Evolutionary conservation across 2,888 invertebrate genomes (phyloP), one percentile per base, ranked within the genome.

Genomic region (Dione vanillae): DNA sequence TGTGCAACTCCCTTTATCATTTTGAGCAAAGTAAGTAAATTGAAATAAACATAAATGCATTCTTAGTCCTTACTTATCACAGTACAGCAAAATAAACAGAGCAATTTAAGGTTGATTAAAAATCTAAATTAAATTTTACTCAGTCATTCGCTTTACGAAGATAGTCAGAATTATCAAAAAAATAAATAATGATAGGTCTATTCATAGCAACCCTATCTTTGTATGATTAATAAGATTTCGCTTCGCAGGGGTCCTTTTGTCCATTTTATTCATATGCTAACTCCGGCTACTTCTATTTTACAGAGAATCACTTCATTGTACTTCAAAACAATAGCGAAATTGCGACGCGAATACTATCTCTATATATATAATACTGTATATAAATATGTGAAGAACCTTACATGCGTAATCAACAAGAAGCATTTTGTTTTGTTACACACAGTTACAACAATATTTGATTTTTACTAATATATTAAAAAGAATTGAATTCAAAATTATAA

Each of bases 261-360:
- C 87, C 89, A 87, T 80, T 87, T 87, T 89, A 90, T 91, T 91
- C 89, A 90, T 90, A 89, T 90, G 91, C 89, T 89, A 91, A 91
- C 87, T 89, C 85, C 82, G 82, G 80, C 80, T 81, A 82, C 83
- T 83, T 80, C 83, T 85, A 85, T 86, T 85, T 84, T 83, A 80
- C 82, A 76, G 79, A 83, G 81, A 77, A 78, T 81, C 71, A 84
- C 83, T 83, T 87, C 84, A 86, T 87, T 87, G 86, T 88, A 81
- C 83, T 86, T 84, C 81, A 85, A 85, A 87, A 87, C 86, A 88
- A 88, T 84, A 76, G 84, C 77, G 82, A 83, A 81, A 85, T 83
- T 80, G 85, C 82, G 78, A 79, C 78, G 79, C 79, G 78, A 77
- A 79, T 75, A 76, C 75, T 70, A 73, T 75, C 61, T 70, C 65